phyloP scores from a whole-genome alignment of 2,888 invertebrate species.

The Dermolepida albohirtum region DNA sequence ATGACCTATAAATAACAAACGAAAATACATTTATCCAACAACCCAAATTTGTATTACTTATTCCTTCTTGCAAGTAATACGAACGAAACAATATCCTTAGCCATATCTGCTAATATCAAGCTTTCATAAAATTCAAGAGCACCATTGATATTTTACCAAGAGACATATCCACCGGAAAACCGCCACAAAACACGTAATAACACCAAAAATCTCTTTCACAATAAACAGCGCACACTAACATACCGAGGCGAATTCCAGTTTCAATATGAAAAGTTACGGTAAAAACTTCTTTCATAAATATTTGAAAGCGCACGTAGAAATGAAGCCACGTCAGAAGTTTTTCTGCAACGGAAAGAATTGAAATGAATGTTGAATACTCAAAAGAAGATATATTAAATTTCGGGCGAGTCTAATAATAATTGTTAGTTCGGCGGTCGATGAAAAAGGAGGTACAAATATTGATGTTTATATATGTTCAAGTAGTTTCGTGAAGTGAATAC shows the following conservation, averaged over 20 bases:
- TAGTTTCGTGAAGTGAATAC: too few species aligned
- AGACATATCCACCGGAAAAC: slow-evolving; percentile 7
- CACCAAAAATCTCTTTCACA: slow-evolving; percentile 17
- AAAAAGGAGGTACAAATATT: too few species aligned
- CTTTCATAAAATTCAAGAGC: slow-evolving; percentile 19
- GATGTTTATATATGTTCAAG: too few species aligned
- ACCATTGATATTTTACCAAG: slow-evolving; percentile 14
- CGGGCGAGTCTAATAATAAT: too few species aligned
- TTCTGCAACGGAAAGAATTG: neutral
- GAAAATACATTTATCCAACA: too few species aligned
- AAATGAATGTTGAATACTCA: too few species aligned
- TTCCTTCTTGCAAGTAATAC: too few species aligned
- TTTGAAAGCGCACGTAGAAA: slow-evolving; percentile 19
- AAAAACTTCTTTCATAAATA: slow-evolving; percentile 33
- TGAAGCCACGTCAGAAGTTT: slow-evolving; percentile 11
- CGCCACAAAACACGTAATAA: slow-evolving; percentile 8
- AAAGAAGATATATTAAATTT: too few species aligned
- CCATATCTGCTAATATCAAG: neutral
- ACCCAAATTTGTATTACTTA: too few species aligned
- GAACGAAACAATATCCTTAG: too few species aligned
- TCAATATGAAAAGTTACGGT: slow-evolving; percentile 31
- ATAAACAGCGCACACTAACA: slow-evolving; percentile 7
- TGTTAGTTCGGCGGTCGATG: too few species aligned
- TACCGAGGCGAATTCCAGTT: slow-evolving; percentile 15
- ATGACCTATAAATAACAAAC: too few species aligned